Evolutionary conservation across 2,888 invertebrate species (phyloP).

Genomic region (Sphecodes monilicornis): DNA sequence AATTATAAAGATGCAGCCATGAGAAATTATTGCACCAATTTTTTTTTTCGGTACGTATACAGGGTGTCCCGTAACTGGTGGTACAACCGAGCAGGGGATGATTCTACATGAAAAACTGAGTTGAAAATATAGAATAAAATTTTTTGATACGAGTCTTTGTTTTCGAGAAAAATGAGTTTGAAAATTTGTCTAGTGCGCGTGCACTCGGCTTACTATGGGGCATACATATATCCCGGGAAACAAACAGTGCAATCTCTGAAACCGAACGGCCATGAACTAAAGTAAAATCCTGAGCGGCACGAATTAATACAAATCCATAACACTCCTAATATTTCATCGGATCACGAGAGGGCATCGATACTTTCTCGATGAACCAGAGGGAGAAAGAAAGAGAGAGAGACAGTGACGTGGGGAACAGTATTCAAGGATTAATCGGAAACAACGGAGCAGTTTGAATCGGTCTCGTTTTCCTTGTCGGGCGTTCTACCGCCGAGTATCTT

Average conservation of each 20-base stretch:
- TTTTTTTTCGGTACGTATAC: too few relatives aligned
- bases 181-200: too few relatives aligned
- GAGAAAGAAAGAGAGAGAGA: not conserved
- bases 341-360: not conserved
- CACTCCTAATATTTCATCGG: not conserved
- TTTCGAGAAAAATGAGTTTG: too few relatives aligned
- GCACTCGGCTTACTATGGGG: too few relatives aligned
- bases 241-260: not conserved
- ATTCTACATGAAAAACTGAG: too few relatives aligned
- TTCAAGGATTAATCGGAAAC: not conserved
- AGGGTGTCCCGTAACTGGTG: too few relatives aligned
- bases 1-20: too few relatives aligned
- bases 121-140: too few relatives aligned
- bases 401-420: not conserved
- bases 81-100: too few relatives aligned
- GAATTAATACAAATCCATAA: not conserved
- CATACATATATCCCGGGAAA: too few relatives aligned
- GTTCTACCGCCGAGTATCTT: conserved; percentile 46
- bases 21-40: too few relatives aligned
- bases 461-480: not conserved
- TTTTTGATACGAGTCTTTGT: too few relatives aligned
- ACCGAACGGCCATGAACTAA: not conserved
- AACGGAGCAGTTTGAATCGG: not conserved
- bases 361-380: not conserved
- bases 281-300: not conserved